These are phyloP conservation scores for Drosophila littoralis DNA, from an alignment of 1,140 invertebrate species.

Conservation along the genomic window DNA sequence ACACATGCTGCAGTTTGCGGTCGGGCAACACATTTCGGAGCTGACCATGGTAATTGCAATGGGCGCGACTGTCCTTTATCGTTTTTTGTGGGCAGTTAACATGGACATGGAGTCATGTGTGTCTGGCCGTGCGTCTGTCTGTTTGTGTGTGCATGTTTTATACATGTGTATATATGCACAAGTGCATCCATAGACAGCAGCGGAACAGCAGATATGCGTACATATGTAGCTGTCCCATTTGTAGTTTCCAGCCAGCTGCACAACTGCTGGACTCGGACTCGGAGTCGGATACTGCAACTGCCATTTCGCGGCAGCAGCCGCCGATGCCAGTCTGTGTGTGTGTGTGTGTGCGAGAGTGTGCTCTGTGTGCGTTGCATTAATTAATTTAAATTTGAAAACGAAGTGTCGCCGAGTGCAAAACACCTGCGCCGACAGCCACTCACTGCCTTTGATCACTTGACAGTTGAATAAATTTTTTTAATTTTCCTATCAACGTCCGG, in stretches of 20 bases:
- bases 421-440: constrained; percentile 77
- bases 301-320: constrained; percentile 31
- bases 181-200: constrained; percentile 21
- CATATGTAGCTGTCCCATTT: constrained; percentile 75
- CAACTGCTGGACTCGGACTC: constrained; percentile 28
- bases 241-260: constrained; percentile 72
- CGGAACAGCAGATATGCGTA: constrained; percentile 37
- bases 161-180: constrained; percentile 29
- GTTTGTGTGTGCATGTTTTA: neutral
- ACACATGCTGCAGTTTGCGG: constrained; percentile 67
- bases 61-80: constrained; percentile 73
- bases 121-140: neutral
- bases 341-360: neutral
- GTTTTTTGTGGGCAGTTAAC: constrained; percentile 80
- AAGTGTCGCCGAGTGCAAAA: constrained; percentile 80
- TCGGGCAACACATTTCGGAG: constrained; percentile 61
- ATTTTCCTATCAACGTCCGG: constrained; percentile 65
- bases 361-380: constrained; percentile 68
- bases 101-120: constrained; percentile 43
- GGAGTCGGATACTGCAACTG: constrained; percentile 45
- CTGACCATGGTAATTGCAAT: constrained; percentile 32
- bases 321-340: constrained; percentile 31
- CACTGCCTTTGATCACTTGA: constrained; percentile 75
- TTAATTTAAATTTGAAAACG: constrained; percentile 78
- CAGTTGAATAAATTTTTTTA: constrained; percentile 81